phyloP scores from a whole-genome alignment of 2,888 invertebrate genomes.

The Archips crataeganus region DNA sequence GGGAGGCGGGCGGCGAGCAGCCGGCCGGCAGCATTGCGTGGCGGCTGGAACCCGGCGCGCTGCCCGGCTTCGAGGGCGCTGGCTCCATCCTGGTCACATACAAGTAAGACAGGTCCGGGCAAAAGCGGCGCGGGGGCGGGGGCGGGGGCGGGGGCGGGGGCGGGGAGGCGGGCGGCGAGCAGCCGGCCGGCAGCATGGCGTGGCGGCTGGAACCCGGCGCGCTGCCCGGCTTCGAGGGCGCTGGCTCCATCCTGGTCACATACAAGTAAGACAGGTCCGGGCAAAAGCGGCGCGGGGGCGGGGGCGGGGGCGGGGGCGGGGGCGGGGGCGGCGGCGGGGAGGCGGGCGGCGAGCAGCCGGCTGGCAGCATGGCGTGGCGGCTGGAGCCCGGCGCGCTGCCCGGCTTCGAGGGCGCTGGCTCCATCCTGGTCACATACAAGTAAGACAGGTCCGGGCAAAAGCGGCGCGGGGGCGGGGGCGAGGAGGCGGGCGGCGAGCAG shows the following conservation, averaged over 20 bases:
- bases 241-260: slow-evolving; percentile 92
- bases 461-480: too few relatives aligned
- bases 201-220: slow-evolving; percentile 90
- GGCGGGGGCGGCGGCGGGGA: slow-evolving; percentile 74
- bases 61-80: slow-evolving; percentile 82
- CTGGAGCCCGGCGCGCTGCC: slow-evolving; percentile 89
- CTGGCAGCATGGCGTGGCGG: slow-evolving; percentile 93
- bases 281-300: slow-evolving; percentile 87
- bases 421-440: slow-evolving; percentile 94
- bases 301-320: slow-evolving; percentile 53
- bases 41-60: slow-evolving; percentile 89
- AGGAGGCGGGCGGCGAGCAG: slow-evolving; percentile 58
- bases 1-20: slow-evolving; percentile 58
- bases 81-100: slow-evolving; percentile 94
- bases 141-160: slow-evolving; percentile 31
- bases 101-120: slow-evolving; percentile 90
- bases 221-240: slow-evolving; percentile 84
- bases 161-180: slow-evolving; percentile 59
- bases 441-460: too few relatives aligned
- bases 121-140: slow-evolving; percentile 86
- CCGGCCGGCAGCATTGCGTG: slow-evolving; percentile 94
- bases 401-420: slow-evolving; percentile 82
- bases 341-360: slow-evolving; percentile 86
- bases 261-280: slow-evolving; percentile 91
- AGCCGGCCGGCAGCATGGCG: slow-evolving; percentile 92